These are phyloP conservation scores for Falco punctatus DNA, from an alignment of 2,113 vertebrate species.

Conservation along the genomic window DNA sequence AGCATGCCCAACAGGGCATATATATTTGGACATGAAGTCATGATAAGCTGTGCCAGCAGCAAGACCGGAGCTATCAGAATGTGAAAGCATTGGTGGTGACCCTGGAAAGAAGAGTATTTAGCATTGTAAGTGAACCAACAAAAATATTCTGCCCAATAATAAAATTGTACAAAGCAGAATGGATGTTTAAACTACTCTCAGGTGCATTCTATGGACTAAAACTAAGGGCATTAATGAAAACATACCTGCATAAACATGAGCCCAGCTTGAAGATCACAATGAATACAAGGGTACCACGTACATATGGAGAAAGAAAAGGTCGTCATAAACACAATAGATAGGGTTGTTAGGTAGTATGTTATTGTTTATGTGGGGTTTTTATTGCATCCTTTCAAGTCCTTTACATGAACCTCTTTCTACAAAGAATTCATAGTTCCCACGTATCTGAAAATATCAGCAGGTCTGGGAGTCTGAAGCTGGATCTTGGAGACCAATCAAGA, in stretches of 20 bases:
- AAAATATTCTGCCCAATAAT: background rate
- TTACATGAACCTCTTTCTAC: background rate
- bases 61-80: background rate
- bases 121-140: background rate
- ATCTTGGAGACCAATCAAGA: background rate
- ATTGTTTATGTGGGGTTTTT: background rate
- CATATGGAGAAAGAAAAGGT: background rate
- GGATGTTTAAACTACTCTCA: background rate
- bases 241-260: background rate
- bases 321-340: background rate
- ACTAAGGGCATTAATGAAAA: conserved; percentile 37
- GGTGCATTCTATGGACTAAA: background rate
- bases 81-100: conserved; percentile 6
- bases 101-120: background rate
- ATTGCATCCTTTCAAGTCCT: background rate
- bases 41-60: background rate
- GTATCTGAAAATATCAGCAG: background rate
- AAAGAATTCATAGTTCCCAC: background rate
- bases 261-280: background rate
- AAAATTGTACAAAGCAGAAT: background rate
- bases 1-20: background rate
- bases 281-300: background rate
- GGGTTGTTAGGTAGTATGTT: background rate
- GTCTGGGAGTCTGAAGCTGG: background rate
- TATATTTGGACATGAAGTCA: conserved; percentile 17